Percentiles rank a stretch among this genome's conserved stretches.
Evolutionary conservation across 2,113 vertebrate species (phyloP).

Genomic region (Budorcas taxicolor): DNA sequence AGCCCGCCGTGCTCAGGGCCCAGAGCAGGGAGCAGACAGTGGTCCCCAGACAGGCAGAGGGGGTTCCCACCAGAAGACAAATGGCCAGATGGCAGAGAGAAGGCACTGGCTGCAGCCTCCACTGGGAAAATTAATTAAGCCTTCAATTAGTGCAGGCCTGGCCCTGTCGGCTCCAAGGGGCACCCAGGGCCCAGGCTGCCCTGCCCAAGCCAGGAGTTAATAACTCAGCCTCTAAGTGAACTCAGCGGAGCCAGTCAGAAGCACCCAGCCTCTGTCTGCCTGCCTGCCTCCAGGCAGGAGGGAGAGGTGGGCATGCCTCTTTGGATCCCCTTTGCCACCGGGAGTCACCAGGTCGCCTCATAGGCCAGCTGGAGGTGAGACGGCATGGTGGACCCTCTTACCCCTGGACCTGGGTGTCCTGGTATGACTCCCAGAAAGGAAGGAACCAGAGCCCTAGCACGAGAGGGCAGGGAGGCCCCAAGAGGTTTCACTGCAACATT

Average conservation of each 20-base stretch:
- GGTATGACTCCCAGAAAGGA: neutral
- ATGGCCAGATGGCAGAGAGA: constrained; percentile 54
- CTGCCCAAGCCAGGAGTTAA: constrained; percentile 48
- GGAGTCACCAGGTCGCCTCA: neutral
- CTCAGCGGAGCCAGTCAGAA: neutral
- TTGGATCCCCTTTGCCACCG: too few species aligned
- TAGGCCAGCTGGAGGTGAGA: neutral
- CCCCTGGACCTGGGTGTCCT: neutral
- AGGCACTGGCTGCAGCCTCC: constrained; percentile 36
- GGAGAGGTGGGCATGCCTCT: rapidly evolving
- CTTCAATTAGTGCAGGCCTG: constrained; percentile 46
- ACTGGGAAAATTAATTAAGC: constrained; percentile 66
- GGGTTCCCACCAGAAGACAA: neutral
- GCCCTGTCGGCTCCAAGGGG: neutral
- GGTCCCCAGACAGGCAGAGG: neutral
- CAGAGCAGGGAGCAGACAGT: neutral
- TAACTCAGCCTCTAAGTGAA: constrained; percentile 44
- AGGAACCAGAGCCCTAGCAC: neutral
- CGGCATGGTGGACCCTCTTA: neutral
- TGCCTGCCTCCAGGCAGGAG: neutral
- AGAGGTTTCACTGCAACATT: neutral
- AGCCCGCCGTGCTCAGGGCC: neutral
- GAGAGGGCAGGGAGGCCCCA: neutral
- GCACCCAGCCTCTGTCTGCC: neutral
- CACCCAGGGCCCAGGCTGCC: neutral